Percentiles rank a stretch among this genome's conserved stretches.
Conservation (phyloP, 2,888 invertebrate genomes). For the Phyllotreta striolata region DNA sequence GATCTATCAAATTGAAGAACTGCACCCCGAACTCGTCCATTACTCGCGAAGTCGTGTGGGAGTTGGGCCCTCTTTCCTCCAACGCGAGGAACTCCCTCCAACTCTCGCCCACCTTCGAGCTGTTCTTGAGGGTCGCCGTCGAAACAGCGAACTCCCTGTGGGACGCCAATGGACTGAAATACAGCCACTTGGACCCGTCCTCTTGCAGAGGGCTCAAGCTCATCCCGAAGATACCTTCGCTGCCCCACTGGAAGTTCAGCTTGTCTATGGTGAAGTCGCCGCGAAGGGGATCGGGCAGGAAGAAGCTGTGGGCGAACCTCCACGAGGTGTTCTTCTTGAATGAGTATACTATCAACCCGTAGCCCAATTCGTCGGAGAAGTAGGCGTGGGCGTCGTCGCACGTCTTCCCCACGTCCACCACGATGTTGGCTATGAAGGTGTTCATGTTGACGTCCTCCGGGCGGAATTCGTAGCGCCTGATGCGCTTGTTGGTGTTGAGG, state of each 20-base stretch:
- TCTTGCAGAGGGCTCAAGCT: conserved; percentile 71
- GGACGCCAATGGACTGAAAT: conserved; percentile 82
- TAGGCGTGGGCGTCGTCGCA: conserved; percentile 49
- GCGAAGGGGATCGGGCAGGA: conserved; percentile 81
- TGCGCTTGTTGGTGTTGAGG: conserved; percentile 73
- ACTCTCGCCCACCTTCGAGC: conserved; percentile 71
- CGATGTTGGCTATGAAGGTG: conserved; percentile 87
- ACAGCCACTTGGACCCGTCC: conserved; percentile 76
- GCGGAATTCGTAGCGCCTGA: conserved; percentile 72
- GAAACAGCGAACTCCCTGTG: conserved; percentile 81
- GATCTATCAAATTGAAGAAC: conserved; percentile 80
- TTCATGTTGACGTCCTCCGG: conserved; percentile 77
- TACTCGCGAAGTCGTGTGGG: conserved; percentile 77
- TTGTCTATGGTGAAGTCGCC: conserved; percentile 83
- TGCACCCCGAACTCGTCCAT: conserved; percentile 80
- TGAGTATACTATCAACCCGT: conserved; percentile 81
- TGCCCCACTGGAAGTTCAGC: conserved; percentile 85
- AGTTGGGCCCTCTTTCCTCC: conserved; percentile 71
- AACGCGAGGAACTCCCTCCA: conserved; percentile 75
- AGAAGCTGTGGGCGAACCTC: conserved; percentile 81
- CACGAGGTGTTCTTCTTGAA: conserved; percentile 80
- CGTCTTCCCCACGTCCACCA: conserved; percentile 66
- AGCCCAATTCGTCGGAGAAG: conserved; percentile 80
- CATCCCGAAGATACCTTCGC: conserved; percentile 77
- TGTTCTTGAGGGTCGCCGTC: conserved; percentile 75